Evolutionary conservation across 1,140 invertebrate genomes (phyloP).

Genomic region (Drosophila cardini): DNA sequence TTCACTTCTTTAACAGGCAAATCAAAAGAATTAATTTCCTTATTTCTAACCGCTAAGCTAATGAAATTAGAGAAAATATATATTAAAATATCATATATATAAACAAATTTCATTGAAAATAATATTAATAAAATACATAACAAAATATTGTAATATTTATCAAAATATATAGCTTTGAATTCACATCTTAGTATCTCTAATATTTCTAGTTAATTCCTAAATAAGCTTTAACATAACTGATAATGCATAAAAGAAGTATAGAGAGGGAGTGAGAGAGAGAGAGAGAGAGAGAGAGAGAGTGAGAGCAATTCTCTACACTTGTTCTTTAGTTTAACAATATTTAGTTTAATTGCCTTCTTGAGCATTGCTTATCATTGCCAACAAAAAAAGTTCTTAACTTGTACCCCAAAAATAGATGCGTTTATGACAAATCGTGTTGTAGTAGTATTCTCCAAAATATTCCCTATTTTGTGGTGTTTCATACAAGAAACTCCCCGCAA

Average conservation of each 20-base stretch:
- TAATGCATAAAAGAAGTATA: neutral
- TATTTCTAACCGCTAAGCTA: no score
- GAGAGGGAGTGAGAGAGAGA: neutral
- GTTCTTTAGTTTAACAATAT: neutral
- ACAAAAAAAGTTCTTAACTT: neutral
- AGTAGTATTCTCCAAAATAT: neutral
- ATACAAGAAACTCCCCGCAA: conserved; percentile 17
- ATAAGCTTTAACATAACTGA: neutral
- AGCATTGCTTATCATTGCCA: conserved; percentile 5
- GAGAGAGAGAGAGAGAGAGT: neutral
- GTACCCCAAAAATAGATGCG: conserved; percentile 28
- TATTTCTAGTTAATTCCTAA: neutral
- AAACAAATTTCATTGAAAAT: no score
- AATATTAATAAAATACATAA: no score
- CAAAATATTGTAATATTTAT: no score
- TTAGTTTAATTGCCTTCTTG: conserved; percentile 11
- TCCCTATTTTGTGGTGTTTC: neutral
- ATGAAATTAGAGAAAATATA: no score
- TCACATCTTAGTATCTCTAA: no score
- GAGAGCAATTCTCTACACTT: neutral
- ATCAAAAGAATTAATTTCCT: conserved; percentile 8
- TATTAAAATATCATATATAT: no score
- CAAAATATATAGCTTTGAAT: no score
- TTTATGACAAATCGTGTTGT: conserved; percentile 18
- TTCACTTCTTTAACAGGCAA: conserved; percentile 10